Percentiles rank a stretch among this genome's conserved stretches.
Conservation (phyloP, 1,140 invertebrate genomes). For the honey bee (Apis mellifera) region Amel_HAv3.1 CM009931.2:6635501-6636000, state of each 20-base stretch:
- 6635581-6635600: neutral
- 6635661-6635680: slow-evolving; percentile 27
- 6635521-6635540: neutral
- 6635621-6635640: slow-evolving; percentile 12
- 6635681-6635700: slow-evolving; percentile 20
- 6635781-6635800: neutral
- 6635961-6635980: neutral
- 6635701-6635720: slow-evolving; percentile 19
- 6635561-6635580: neutral
- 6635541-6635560: neutral
- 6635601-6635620: neutral
- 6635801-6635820: neutral
- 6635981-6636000: neutral
- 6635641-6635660: neutral
- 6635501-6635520: neutral
- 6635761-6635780: neutral
- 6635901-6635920: slow-evolving; percentile 1
- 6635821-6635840: slow-evolving; percentile 7
- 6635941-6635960: neutral
- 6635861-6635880: too few relatives aligned
- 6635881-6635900: neutral
- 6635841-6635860: neutral
- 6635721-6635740: slow-evolving; percentile 2
- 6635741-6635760: neutral
- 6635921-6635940: neutral